Percentiles rank a stretch among this genome's conserved stretches.
Evolutionary conservation across 1,140 invertebrate species (phyloP).

Genomic region (Tribolium castaneum): DNA sequence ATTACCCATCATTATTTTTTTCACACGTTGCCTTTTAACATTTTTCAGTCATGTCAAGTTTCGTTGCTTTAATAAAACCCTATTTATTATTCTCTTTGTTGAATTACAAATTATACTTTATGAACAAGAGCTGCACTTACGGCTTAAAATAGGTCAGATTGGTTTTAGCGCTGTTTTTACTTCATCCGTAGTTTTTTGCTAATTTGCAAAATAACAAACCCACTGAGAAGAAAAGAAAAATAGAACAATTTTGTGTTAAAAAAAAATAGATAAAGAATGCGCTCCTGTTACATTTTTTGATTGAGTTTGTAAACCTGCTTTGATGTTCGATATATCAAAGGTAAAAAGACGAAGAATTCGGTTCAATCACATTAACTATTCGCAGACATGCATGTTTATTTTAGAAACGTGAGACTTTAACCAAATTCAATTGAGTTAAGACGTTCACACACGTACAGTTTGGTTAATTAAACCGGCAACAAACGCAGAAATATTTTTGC

Average conservation of each 20-base stretch:
- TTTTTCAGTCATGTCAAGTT: not conserved
- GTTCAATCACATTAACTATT: not conserved
- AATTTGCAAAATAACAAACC: too few relatives aligned
- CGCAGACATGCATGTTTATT: not conserved
- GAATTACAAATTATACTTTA: not conserved
- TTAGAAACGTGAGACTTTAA: not conserved
- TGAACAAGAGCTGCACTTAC: not conserved
- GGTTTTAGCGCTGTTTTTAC: not conserved
- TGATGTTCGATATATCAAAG: too few relatives aligned
- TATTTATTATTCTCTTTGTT: conserved; percentile 7
- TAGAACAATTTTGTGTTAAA: too few relatives aligned
- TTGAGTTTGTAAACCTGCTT: too few relatives aligned
- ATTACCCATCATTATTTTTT: too few relatives aligned
- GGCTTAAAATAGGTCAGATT: not conserved
- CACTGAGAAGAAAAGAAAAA: too few relatives aligned
- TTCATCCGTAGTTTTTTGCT: too few relatives aligned
- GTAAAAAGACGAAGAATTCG: too few relatives aligned
- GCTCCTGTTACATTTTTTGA: too few relatives aligned
- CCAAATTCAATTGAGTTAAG: not conserved
- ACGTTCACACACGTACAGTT: not conserved
- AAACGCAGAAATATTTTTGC: too few relatives aligned
- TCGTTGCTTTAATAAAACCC: not conserved
- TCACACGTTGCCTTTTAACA: not conserved
- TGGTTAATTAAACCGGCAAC: too few relatives aligned
- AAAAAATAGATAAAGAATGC: too few relatives aligned